These are phyloP conservation scores for Hippocampus comes DNA, from an alignment of 2,113 vertebrate genomes.

Conservation along the genomic window DNA sequence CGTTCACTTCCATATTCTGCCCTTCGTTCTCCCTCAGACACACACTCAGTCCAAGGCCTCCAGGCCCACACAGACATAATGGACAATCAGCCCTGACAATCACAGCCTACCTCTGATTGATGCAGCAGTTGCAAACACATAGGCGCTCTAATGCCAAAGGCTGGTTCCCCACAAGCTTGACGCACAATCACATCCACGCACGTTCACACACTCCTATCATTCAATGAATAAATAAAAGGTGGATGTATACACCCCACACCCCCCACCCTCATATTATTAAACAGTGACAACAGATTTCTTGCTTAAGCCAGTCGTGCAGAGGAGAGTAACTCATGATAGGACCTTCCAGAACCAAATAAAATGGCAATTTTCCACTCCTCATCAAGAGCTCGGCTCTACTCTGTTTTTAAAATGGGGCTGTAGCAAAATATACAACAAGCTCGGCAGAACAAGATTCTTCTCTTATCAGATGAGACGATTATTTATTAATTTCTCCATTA, in stretches of 20 bases:
- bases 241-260: constrained; percentile 17
- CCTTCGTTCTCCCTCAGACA: not conserved
- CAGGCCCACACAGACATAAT: constrained; percentile 44
- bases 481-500: too few relatives aligned
- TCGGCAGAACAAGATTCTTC: too few relatives aligned
- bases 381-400: not conserved
- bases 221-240: constrained; percentile 33
- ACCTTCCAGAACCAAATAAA: not conserved
- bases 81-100: constrained; percentile 65
- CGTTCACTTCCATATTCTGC: constrained; percentile 6
- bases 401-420: not conserved
- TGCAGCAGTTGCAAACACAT: constrained; percentile 46
- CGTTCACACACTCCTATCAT: constrained; percentile 18
- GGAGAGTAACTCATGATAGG: not conserved
- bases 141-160: constrained; percentile 36
- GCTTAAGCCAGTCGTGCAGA: not conserved
- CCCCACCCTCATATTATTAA: not conserved
- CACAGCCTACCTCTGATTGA: constrained; percentile 66
- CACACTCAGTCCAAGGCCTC: constrained; percentile 36
- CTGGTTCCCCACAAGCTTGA: constrained; percentile 8
- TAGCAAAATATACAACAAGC: too few relatives aligned
- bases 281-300: constrained; percentile 9
- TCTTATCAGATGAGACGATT: too few relatives aligned
- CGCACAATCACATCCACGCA: constrained; percentile 7
- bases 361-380: not conserved